Evolutionary conservation across 2,888 invertebrate genomes (phyloP), one percentile per base, ranked within the genome.

Genomic region (Cheilosia vernalis): DNA sequence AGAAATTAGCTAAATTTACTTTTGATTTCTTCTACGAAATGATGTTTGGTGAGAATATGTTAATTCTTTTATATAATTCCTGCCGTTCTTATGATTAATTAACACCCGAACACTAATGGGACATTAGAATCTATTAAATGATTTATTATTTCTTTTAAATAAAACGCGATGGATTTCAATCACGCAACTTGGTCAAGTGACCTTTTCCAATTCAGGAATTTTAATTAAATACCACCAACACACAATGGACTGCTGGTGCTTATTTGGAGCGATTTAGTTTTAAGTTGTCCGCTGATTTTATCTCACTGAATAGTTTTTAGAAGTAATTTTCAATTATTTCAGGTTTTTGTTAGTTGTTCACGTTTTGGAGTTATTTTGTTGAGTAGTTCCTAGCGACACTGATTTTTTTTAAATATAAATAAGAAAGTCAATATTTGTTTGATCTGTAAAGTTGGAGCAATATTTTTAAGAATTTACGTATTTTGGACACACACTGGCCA

Each of bases 121-220:
- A 84, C 80, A 69, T 80, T 51, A 74, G 69, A 79, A 80, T 80
- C 73, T 58, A 51, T 58, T 64, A 66, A 74, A 70, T 84, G 80
- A 84, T 84, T 84, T 47, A 84, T 80, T 76, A 33, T 79, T 47
- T 58, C 42, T 79, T 47, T 40, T 79, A n/a, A 70, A 72, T 56
- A 64, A 58, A 70, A 69, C 44, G 60, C 77, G 77, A 77, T 55
- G 37, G 61, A 21, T 64, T 70, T 64, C 40, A 70, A 63, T 70
- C 78, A 72, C 33, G 61, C 61, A 67, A 70, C 63, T 55, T 58
- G 70, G 30, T 73, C 64, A 58, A 37, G 47, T 51, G 63, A 64
- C 37, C 63, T 64, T 64, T 64, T 49, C 49, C 33, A 49, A 64
- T 21, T 64, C 1, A 47, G 3, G 19, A 9, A 9, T 47, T 37